Percentiles rank a stretch among this genome's conserved stretches.
Conservation (phyloP, 2,113 vertebrate genomes). For the Climacteris rufus region DNA sequence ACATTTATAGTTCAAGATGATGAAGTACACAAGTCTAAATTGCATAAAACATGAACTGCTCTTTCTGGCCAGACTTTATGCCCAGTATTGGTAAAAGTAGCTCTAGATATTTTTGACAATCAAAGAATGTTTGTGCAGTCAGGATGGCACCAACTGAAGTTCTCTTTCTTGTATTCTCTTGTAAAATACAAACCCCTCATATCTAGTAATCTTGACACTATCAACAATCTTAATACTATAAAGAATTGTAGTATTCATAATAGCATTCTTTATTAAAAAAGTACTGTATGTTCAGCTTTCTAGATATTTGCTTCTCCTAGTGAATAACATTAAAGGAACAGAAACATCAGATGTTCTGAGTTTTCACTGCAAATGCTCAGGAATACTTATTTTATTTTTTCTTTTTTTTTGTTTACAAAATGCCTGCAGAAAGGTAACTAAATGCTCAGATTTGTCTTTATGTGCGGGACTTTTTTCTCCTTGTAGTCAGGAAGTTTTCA, state of each 20-base stretch:
- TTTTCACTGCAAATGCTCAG: not conserved
- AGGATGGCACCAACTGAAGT: not conserved
- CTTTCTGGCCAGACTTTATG: not conserved
- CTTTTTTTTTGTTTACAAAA: not conserved
- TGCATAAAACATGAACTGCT: not conserved
- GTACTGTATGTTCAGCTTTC: not conserved
- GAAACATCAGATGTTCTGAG: not conserved
- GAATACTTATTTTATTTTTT: not conserved
- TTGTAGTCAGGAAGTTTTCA: not conserved
- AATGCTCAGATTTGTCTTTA: not conserved
- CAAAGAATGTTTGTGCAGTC: not conserved
- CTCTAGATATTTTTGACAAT: not conserved
- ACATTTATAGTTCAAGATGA: conserved; percentile 10
- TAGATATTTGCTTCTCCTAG: not conserved
- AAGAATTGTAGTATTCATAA: not conserved
- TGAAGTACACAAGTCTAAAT: not conserved
- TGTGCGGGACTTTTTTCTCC: not conserved
- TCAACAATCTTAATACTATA: not conserved
- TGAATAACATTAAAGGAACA: not conserved
- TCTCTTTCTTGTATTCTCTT: not conserved
- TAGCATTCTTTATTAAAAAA: not conserved
- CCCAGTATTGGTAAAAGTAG: not conserved
- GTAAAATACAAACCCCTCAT: not conserved
- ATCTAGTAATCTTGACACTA: not conserved
- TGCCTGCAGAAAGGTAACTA: not conserved